A percentile compares a stretch with the other conserved stretches of the same genome.
phyloP scores from a whole-genome alignment of 2,888 invertebrate genomes.

The Drosophila kanekoi region DNA sequence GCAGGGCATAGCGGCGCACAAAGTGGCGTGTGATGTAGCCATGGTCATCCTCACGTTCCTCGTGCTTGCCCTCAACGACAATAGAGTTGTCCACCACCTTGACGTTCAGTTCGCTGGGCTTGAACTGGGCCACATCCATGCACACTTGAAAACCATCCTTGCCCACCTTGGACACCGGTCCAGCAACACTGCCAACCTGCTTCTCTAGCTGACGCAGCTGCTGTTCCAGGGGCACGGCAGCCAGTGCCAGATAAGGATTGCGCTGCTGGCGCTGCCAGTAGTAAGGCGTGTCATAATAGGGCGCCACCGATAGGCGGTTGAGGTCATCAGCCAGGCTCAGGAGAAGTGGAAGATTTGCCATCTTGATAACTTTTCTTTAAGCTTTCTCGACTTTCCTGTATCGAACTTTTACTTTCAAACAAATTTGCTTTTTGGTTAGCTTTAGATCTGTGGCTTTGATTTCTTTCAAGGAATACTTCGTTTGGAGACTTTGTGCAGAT shows the following conservation, averaged over 20 bases:
- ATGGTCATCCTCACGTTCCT: constrained; percentile 89
- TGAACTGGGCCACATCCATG: constrained; percentile 89
- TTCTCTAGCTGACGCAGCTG: constrained; percentile 64
- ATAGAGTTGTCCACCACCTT: constrained; percentile 89
- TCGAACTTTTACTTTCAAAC: neutral
- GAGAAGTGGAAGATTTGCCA: constrained; percentile 72
- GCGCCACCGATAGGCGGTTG: constrained; percentile 63
- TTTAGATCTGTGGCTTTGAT: constrained; percentile 10
- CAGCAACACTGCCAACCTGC: constrained; percentile 46
- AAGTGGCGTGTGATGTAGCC: constrained; percentile 93
- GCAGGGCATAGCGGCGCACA: constrained; percentile 89
- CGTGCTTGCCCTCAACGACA: constrained; percentile 90
- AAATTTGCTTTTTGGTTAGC: neutral
- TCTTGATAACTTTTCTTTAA: constrained; percentile 23
- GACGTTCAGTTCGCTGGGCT: constrained; percentile 89
- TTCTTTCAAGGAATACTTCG: constrained; percentile 13
- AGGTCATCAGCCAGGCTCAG: constrained; percentile 73
- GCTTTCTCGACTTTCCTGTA: neutral
- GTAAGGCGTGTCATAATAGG: constrained; percentile 57
- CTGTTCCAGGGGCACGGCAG: constrained; percentile 51
- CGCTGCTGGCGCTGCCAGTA: constrained; percentile 55
- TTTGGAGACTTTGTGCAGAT: neutral
- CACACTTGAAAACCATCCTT: constrained; percentile 90
- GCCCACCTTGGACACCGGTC: constrained; percentile 82
- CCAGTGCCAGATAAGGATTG: constrained; percentile 50